Evolutionary conservation across 2,113 vertebrate species (phyloP).

Genomic region (Otocyon megalotis): DNA sequence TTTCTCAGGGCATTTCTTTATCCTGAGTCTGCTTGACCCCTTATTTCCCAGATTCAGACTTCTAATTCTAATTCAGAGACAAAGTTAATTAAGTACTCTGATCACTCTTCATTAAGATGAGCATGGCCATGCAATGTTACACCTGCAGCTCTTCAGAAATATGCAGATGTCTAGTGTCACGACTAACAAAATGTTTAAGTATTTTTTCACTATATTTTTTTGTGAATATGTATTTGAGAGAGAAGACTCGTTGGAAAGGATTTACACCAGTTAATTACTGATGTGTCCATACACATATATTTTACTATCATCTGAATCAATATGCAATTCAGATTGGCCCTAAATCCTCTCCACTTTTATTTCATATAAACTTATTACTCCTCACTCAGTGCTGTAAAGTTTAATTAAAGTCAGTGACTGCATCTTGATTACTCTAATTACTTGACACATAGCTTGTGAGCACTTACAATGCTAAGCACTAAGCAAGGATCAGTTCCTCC

Average conservation of each 20-base stretch:
- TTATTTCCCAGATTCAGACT: neutral
- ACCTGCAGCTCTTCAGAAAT: neutral
- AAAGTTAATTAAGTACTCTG: neutral
- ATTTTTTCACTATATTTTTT: neutral
- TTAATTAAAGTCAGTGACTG: conserved; percentile 83
- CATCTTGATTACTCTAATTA: conserved; percentile 83
- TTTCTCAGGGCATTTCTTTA: neutral
- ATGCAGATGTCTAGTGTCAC: neutral
- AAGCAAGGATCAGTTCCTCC: conserved; percentile 13
- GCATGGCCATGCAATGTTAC: neutral
- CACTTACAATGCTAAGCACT: neutral
- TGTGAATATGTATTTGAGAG: neutral
- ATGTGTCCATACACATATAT: conserved; percentile 56
- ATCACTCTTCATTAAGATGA: conserved; percentile 33
- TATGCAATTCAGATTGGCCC: conserved; percentile 64
- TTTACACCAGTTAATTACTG: conserved; percentile 77
- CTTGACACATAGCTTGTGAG: neutral
- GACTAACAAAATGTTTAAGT: neutral
- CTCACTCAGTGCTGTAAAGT: conserved; percentile 68
- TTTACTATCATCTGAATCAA: conserved; percentile 78
- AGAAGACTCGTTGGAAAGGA: conserved; percentile 14
- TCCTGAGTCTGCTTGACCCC: neutral
- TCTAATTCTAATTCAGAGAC: neutral
- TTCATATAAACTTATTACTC: conserved; percentile 77
- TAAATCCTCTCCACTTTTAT: conserved; percentile 79